Evolutionary conservation across 2,888 invertebrate species (phyloP).

Genomic region (Idaea aversata): DNA sequence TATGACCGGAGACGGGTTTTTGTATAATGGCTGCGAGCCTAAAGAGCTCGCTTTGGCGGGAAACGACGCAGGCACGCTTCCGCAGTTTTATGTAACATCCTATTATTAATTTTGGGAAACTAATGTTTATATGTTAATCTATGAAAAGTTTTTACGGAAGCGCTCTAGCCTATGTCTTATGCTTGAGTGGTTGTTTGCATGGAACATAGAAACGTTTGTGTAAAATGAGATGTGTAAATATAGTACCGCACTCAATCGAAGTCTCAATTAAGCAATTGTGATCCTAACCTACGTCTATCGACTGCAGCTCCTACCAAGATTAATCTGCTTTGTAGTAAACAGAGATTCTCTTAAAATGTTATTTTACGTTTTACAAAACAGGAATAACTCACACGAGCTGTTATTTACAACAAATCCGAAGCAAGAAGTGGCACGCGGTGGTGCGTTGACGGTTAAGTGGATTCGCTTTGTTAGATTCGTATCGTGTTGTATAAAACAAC

Average conservation of each 20-base stretch:
- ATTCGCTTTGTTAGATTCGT: constrained; percentile 28
- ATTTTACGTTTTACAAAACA: constrained; percentile 7
- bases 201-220: no score
- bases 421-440: constrained; percentile 54
- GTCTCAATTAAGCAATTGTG: no score
- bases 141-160: not conserved
- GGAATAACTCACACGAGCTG: constrained; percentile 10
- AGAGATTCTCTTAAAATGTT: constrained; percentile 12
- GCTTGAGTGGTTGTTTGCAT: no score
- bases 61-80: constrained; percentile 32
- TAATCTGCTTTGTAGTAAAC: no score
- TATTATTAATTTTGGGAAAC: constrained; percentile 5
- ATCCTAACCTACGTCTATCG: no score
- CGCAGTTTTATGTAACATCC: constrained; percentile 38
- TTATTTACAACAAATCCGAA: constrained; percentile 18
- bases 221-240: no score
- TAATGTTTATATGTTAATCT: no score
- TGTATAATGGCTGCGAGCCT: constrained; percentile 50
- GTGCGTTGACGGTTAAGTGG: constrained; percentile 50
- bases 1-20: constrained; percentile 30
- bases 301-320: no score
- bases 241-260: no score
- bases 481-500: constrained; percentile 3
- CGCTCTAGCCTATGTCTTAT: constrained; percentile 5
- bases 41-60: constrained; percentile 49